phyloP scores from a whole-genome alignment of 2,888 invertebrate species.

The Steinernema hermaphroditum region DNA sequence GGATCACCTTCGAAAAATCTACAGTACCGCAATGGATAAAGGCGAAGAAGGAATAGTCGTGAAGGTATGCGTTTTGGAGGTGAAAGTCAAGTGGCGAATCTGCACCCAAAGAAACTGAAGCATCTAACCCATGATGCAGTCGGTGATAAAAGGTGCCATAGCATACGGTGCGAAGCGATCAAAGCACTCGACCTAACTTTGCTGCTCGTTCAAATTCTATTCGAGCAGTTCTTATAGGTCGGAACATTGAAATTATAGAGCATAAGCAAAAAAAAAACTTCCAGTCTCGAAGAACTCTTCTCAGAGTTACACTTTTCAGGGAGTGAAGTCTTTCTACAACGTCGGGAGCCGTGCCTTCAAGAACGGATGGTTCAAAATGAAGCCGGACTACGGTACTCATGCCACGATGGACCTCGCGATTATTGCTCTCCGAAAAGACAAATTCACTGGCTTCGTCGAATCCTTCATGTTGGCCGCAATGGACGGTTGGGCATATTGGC shows the following conservation, averaged over 20 bases:
- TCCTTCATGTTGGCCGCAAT: conserved; percentile 11
- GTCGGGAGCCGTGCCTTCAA: conserved; percentile 43
- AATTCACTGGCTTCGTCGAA: conserved; percentile 6
- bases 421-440: conserved; percentile 50
- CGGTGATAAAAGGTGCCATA: background rate
- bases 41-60: conserved; percentile 64
- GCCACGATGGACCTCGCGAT: conserved; percentile 59
- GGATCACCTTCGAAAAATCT: conserved; percentile 54
- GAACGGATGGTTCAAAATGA: conserved; percentile 64
- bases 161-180: conserved; percentile 1
- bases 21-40: conserved; percentile 53
- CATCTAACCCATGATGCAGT: no score
- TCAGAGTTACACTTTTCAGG: no score
- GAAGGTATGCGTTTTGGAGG: conserved; percentile 46
- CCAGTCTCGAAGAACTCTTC: no score
- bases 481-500: background rate
- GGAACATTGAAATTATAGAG: background rate
- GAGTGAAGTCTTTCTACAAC: conserved; percentile 38
- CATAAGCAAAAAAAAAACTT: no score
- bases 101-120: no score
- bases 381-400: conserved; percentile 58
- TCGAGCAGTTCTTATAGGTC: background rate
- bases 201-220: background rate
- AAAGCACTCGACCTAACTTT: conserved; percentile 15
- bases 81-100: background rate